Evolutionary conservation across 2,113 vertebrate species (phyloP).

Genomic region (Hirundichthys speculiger): DNA sequence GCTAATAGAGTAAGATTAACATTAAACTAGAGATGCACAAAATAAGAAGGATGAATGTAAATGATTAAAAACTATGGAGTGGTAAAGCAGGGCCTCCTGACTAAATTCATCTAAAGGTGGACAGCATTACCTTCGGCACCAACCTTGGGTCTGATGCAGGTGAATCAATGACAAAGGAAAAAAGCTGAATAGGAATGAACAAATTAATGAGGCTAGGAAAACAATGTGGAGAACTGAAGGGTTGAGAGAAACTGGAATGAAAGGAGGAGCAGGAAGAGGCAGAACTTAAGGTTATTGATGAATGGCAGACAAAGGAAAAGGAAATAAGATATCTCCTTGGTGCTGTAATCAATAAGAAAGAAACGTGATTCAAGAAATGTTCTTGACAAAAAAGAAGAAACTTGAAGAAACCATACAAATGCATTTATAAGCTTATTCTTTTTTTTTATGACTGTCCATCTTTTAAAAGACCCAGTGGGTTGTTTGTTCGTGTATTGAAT

Average conservation of each 20-base stretch:
- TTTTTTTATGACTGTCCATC: no score
- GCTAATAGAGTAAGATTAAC: not conserved
- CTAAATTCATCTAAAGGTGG: constrained; percentile 38
- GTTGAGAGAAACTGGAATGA: constrained; percentile 32
- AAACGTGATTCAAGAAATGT: constrained; percentile 3
- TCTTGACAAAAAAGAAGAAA: not conserved
- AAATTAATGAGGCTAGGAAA: constrained; percentile 40
- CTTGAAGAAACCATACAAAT: not conserved
- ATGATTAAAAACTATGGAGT: constrained; percentile 9
- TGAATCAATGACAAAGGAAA: constrained; percentile 17
- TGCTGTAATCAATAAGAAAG: constrained; percentile 1
- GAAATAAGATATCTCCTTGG: constrained; percentile 17
- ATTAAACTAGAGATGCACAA: constrained; percentile 9
- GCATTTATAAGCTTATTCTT: no score
- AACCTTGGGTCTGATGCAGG: constrained; percentile 48
- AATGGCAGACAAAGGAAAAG: constrained; percentile 42
- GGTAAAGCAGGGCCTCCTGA: constrained; percentile 18
- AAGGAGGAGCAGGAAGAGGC: constrained; percentile 17
- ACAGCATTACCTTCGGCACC: constrained; percentile 31
- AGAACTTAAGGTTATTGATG: constrained; percentile 32
- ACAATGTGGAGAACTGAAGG: constrained; percentile 21
- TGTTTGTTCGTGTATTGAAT: no score
- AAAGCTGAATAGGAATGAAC: constrained; percentile 47
- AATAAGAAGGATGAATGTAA: constrained; percentile 16
- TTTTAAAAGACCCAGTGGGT: no score